Evolutionary conservation across 2,888 invertebrate genomes (phyloP).

Genomic region (Dexiosoma caninum): DNA sequence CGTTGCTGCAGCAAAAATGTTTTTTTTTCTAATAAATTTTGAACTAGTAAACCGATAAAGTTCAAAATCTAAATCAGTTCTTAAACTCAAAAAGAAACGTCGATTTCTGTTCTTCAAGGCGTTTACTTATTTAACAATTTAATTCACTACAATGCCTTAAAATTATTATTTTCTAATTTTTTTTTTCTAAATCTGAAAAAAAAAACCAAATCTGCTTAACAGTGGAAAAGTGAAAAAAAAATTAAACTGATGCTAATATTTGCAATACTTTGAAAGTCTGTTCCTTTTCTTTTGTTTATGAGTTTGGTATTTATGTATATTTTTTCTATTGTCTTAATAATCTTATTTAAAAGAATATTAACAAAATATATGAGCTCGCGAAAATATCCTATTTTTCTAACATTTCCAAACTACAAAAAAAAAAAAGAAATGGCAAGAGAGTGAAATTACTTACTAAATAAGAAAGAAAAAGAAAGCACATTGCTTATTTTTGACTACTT

Average conservation of each 20-base stretch:
- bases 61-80: too few species aligned
- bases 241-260: not conserved
- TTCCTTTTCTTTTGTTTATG: conserved; percentile 6
- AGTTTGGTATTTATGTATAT: not conserved
- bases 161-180: too few species aligned
- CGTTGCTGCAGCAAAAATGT: too few species aligned
- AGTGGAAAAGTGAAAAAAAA: not conserved
- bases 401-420: not conserved
- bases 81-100: too few species aligned
- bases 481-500: conserved; percentile 53
- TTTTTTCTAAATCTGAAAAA: too few species aligned
- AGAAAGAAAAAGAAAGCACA: conserved; percentile 26
- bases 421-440: not conserved
- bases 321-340: conserved; percentile 46
- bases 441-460: conserved; percentile 10
- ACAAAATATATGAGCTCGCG: conserved; percentile 29
- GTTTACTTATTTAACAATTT: too few species aligned
- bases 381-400: not conserved
- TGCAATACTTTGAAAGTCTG: conserved; percentile 43
- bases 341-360: conserved; percentile 51
- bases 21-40: too few species aligned
- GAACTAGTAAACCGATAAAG: too few species aligned
- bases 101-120: too few species aligned
- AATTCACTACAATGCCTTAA: too few species aligned
- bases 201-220: not conserved